Evolutionary conservation across 2,888 invertebrate species (phyloP).

Genomic region (Archips xylosteana): DNA sequence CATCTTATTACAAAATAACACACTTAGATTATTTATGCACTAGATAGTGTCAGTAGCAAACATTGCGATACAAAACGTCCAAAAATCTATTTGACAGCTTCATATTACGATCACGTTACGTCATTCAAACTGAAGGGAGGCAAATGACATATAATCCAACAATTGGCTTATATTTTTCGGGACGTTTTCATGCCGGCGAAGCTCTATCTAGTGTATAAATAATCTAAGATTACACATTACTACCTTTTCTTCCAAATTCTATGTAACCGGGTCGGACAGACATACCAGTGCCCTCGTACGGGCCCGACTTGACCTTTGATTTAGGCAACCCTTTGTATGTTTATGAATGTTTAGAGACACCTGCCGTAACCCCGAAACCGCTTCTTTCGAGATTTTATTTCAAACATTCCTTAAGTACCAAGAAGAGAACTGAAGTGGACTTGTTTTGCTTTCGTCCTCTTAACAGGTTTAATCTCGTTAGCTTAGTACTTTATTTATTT

Average conservation of each 20-base stretch:
- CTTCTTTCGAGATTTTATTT: slow-evolving; percentile 23
- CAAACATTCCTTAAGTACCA: slow-evolving; percentile 11
- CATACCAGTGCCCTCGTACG: slow-evolving; percentile 7
- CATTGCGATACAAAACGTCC: too few species aligned
- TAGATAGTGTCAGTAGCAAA: too few species aligned
- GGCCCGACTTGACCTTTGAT: slow-evolving; percentile 27
- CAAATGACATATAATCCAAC: too few species aligned
- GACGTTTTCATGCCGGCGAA: too few species aligned
- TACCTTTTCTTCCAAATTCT: neutral
- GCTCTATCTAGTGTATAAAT: too few species aligned
- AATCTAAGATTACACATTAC: too few species aligned
- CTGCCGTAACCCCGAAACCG: slow-evolving; percentile 16
- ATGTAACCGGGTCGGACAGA: neutral
- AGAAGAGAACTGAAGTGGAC: slow-evolving; percentile 7
- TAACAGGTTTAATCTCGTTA: slow-evolving; percentile 3
- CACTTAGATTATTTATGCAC: too few species aligned
- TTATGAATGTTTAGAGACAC: slow-evolving; percentile 27
- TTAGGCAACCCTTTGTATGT: slow-evolving; percentile 36
- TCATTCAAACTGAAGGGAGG: too few species aligned
- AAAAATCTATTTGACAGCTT: too few species aligned
- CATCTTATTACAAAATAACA: too few species aligned
- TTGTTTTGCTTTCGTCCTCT: slow-evolving; percentile 1
- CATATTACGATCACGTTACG: too few species aligned
- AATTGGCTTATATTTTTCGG: too few species aligned
- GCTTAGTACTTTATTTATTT: neutral